Conservation (phyloP, 2,888 invertebrate genomes). For the Dicyrtoma fusca region DNA sequence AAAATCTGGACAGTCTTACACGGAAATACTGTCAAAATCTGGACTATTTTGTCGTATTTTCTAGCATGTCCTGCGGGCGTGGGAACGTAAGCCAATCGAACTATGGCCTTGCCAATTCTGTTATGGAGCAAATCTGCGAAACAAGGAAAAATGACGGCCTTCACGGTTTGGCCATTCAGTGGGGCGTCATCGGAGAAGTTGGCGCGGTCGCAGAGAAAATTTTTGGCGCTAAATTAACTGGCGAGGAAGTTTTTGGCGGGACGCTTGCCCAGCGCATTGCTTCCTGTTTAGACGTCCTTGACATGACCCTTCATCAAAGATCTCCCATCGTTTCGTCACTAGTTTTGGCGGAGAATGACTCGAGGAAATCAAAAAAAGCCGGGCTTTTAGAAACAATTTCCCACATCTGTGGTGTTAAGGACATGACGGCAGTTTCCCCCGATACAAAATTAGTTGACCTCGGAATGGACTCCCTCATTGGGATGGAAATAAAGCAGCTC, state of each 20-base stretch:
- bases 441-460: constrained; percentile 64
- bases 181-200: constrained; percentile 91
- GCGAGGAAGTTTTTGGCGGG: constrained; percentile 69
- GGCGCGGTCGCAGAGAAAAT: constrained; percentile 75
- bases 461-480: constrained; percentile 67
- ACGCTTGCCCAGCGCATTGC: constrained; percentile 83
- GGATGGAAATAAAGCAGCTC: constrained; percentile 65
- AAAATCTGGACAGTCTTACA: constrained; percentile 72
- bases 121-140: constrained; percentile 87
- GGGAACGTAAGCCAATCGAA: constrained; percentile 91
- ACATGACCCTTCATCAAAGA: constrained; percentile 70
- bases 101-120: constrained; percentile 87
- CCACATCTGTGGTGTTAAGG: constrained; percentile 62
- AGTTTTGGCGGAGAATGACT: constrained; percentile 60
- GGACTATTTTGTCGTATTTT: constrained; percentile 83
- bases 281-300: constrained; percentile 75
- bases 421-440: constrained; percentile 60
- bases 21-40: constrained; percentile 65
- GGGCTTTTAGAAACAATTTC: constrained; percentile 60
- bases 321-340: constrained; percentile 70
- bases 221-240: constrained; percentile 63
- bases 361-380: constrained; percentile 43
- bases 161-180: constrained; percentile 83
- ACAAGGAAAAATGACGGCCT: constrained; percentile 70
- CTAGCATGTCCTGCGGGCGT: constrained; percentile 86